Percentiles rank a stretch among this genome's conserved stretches.
Evolutionary conservation across 2,113 vertebrate genomes (phyloP).

Genomic region (Helogale parvula): DNA sequence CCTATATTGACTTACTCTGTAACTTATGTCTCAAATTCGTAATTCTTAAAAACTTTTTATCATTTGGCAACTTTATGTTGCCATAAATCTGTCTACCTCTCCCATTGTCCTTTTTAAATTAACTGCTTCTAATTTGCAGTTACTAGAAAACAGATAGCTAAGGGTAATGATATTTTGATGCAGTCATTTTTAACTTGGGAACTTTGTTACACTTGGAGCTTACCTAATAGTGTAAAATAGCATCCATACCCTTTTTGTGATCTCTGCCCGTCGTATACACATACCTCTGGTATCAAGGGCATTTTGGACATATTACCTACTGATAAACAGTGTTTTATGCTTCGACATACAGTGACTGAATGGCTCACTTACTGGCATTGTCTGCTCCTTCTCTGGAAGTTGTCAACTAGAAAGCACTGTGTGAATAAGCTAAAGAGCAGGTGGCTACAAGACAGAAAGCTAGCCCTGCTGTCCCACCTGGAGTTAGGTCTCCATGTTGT

Average conservation of each 20-base stretch:
- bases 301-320: conserved; percentile 43
- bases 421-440: conserved; percentile 22
- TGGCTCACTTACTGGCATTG: conserved; percentile 35
- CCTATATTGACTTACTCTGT: conserved; percentile 28
- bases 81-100: not conserved
- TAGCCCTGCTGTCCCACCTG: conserved; percentile 20
- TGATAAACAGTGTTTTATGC: conserved; percentile 38
- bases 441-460: conserved; percentile 21
- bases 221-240: conserved; percentile 36
- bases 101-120: conserved; percentile 30
- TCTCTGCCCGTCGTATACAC: not conserved
- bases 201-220: not conserved
- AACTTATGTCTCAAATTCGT: conserved; percentile 28
- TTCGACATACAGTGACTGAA: conserved; percentile 31
- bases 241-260: not conserved
- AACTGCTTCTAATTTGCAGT: conserved; percentile 33
- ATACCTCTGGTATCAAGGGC: not conserved
- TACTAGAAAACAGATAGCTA: conserved; percentile 27
- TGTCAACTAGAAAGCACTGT: conserved; percentile 59
- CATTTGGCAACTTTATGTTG: conserved; percentile 6
- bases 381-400: conserved; percentile 46
- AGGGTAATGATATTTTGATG: conserved; percentile 52
- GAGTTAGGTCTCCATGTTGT: conserved; percentile 8
- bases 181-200: conserved; percentile 43
- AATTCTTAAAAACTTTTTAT: not conserved